Evolutionary conservation across 2,888 invertebrate genomes (phyloP).

Genomic region (Andrena praecox): DNA sequence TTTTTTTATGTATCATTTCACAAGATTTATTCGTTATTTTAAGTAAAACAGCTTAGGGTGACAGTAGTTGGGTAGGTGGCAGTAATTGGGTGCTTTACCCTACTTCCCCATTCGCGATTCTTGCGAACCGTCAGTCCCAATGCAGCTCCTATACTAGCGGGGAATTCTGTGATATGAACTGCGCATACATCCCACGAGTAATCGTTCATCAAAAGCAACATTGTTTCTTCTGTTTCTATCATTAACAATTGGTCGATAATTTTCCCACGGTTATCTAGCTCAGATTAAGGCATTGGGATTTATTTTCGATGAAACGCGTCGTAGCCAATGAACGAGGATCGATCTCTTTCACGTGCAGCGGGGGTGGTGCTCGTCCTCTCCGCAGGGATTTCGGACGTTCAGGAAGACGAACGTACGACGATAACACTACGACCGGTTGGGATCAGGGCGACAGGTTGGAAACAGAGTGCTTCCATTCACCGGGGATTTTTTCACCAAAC

Average conservation of each 20-base stretch:
- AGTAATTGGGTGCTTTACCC: too few relatives aligned
- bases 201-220: too few relatives aligned
- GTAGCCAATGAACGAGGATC: constrained; percentile 60
- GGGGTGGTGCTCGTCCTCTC: constrained; percentile 27
- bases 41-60: too few relatives aligned
- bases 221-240: too few relatives aligned
- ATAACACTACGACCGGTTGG: constrained; percentile 63
- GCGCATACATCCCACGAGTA: too few relatives aligned
- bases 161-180: too few relatives aligned
- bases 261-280: constrained; percentile 24
- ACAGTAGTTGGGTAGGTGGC: too few relatives aligned
- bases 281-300: constrained; percentile 58
- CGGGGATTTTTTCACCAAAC: constrained; percentile 61
- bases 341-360: constrained; percentile 59
- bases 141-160: too few relatives aligned
- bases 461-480: constrained; percentile 72
- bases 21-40: too few relatives aligned
- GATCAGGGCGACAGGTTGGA: constrained; percentile 70
- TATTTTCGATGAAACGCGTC: constrained; percentile 70
- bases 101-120: too few relatives aligned
- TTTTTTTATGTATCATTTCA: too few relatives aligned
- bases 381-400: constrained; percentile 61
- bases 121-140: too few relatives aligned
- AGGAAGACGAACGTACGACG: constrained; percentile 72
- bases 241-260: constrained; percentile 37